Percentiles rank a stretch among this genome's conserved stretches.
phyloP scores from a whole-genome alignment of 2,888 invertebrate species.

The Drymonia ruficornis region DNA sequence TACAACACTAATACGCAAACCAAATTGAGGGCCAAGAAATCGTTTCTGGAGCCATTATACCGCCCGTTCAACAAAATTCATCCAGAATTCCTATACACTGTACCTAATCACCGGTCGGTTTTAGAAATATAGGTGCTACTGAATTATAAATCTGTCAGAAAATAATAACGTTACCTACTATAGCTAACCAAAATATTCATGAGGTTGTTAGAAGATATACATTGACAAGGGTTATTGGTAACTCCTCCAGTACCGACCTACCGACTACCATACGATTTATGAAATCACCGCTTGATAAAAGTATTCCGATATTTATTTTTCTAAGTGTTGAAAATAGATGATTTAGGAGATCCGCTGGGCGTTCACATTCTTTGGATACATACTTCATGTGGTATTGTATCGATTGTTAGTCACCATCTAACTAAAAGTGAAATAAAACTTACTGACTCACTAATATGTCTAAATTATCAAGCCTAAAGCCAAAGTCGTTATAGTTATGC shows the following conservation, averaged over 20 bases:
- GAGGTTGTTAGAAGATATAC: background rate
- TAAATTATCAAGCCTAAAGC: no score
- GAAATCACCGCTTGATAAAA: constrained; percentile 2
- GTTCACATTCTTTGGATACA: background rate
- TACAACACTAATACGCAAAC: background rate
- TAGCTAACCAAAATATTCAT: background rate
- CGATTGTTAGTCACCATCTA: no score
- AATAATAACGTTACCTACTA: background rate
- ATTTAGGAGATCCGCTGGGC: background rate
- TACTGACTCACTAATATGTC: no score
- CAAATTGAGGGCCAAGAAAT: background rate
- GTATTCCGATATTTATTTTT: background rate
- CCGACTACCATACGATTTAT: background rate
- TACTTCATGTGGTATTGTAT: no score
- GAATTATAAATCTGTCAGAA: background rate
- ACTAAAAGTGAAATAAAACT: no score
- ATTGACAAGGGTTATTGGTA: background rate
- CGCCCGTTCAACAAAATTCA: background rate
- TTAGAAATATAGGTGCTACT: background rate
- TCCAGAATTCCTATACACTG: background rate
- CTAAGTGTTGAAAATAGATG: constrained; percentile 1
- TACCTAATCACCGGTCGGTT: background rate
- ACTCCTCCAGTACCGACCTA: background rate
- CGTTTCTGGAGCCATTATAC: background rate
- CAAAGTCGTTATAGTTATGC: no score